A percentile compares a stretch with the other conserved stretches of the same genome.
phyloP scores from a whole-genome alignment of 2,113 vertebrate genomes.

The Pelecanoides urinatrix region DNA sequence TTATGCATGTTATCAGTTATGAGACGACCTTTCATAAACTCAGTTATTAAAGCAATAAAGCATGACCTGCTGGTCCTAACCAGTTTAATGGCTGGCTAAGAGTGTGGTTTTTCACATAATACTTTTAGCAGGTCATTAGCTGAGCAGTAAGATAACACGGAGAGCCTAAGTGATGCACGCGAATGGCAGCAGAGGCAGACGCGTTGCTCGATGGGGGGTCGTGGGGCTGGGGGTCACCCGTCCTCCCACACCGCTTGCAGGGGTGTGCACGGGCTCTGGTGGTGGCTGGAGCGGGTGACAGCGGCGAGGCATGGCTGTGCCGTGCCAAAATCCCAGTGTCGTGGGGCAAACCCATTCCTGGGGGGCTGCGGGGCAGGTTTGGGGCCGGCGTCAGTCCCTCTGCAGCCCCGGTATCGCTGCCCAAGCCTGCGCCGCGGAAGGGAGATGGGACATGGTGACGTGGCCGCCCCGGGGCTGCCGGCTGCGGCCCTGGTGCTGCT shows the following conservation, averaged over 20 bases:
- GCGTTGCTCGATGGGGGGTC: neutral
- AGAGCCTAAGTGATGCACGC: neutral
- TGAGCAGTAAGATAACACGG: constrained; percentile 37
- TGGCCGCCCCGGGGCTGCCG: rapidly evolving
- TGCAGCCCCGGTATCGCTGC: neutral
- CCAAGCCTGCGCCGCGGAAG: neutral
- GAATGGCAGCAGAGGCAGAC: neutral
- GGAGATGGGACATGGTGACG: neutral
- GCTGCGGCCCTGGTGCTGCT: neutral
- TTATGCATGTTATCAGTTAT: constrained; percentile 34
- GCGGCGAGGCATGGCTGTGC: neutral
- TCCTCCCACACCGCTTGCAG: neutral
- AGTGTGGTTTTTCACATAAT: constrained; percentile 27
- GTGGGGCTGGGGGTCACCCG: neutral
- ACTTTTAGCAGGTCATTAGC: constrained; percentile 60
- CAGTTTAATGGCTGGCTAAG: constrained; percentile 45
- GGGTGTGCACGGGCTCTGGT: rapidly evolving
- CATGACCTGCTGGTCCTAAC: constrained; percentile 36
- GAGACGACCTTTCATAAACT: constrained; percentile 51
- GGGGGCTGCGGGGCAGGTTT: neutral
- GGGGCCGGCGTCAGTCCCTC: rapidly evolving
- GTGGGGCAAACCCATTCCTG: neutral
- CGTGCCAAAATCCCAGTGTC: rapidly evolving
- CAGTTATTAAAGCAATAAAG: constrained; percentile 49
- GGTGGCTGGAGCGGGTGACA: neutral